Evolutionary conservation across 2,797 vertebrate species (phyloP), one percentile per base, ranked within the genome.

Genomic region (Lepus townsendii): DNA sequence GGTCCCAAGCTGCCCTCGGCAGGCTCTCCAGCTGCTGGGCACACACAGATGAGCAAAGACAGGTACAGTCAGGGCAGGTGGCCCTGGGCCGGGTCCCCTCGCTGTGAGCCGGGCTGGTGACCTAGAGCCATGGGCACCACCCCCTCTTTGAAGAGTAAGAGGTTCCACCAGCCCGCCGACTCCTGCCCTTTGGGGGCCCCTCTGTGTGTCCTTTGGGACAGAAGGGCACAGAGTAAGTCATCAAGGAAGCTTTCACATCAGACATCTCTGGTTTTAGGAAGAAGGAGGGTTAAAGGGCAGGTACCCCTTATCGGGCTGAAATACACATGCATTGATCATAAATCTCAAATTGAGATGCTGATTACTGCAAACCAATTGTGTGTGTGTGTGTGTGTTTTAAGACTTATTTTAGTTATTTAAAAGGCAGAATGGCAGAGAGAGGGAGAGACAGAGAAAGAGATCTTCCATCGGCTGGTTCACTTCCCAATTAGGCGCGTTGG

Each of bases 341-440:
- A 90, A 52, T 83, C 52, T 65, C 76, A 60, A 93, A 73, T 1
- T 9, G 69, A 93, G 96, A 83, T 97, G 95, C 88, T 96, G 95
- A 96, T 96, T 93, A 66, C 97, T 97, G 96, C 95, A 95, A 20
- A 11, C 84, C 93, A 96, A 91, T 76, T 38, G 5, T 78, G 90
- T 96, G 54, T 17, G 54, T 16, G 4, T 57, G 4, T 57, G 16
- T 57, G 4, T 20, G 4, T 20, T 20, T 57, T 57, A 57, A 57
- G 54, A 57, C 54, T 42, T 42, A 57, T 19, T 57, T 57, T 16
- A 57, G 20, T 57, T 57, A 16, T 57, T 57, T 57, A 20, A 57
- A 57, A 57, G 54, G 54, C 54, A 57, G 19, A 57, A 20, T 57
- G 54, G 19, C 54, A 57, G 54, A 57, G 54, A 57, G 54, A 16